phyloP scores from a whole-genome alignment of 1,140 invertebrate species.

The Wasmannia auropunctata region DNA sequence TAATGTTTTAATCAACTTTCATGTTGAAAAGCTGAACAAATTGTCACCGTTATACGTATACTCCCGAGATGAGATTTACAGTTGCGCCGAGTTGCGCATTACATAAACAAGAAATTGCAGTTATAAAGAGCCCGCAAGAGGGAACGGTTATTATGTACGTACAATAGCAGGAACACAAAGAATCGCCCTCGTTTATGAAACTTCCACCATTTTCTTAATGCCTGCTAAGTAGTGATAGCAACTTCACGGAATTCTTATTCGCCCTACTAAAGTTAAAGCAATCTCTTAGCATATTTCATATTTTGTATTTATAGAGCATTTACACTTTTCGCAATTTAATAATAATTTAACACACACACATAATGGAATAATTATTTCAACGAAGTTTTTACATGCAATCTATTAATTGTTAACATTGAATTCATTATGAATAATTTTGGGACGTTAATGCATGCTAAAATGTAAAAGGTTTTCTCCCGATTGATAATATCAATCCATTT shows the following conservation, averaged over 20 bases:
- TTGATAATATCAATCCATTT: conserved; percentile 26
- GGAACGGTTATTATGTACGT: not conserved
- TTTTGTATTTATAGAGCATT: conserved; percentile 13
- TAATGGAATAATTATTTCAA: not conserved
- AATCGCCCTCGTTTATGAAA: conserved; percentile 12
- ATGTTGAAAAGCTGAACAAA: not conserved
- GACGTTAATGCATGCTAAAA: too few species aligned
- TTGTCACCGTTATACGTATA: not conserved
- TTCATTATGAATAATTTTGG: not conserved
- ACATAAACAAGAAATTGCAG: conserved; percentile 27
- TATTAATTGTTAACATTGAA: not conserved
- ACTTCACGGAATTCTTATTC: conserved; percentile 25
- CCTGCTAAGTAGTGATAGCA: conserved; percentile 8
- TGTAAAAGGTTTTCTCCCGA: not conserved
- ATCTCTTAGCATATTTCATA: conserved; percentile 12
- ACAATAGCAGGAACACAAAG: conserved; percentile 22
- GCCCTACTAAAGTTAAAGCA: conserved; percentile 15
- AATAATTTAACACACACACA: not conserved
- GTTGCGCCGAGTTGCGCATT: not conserved
- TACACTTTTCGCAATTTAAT: not conserved
- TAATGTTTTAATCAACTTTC: not conserved
- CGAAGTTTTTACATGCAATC: not conserved
- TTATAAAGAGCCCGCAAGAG: conserved; percentile 36
- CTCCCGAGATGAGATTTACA: not conserved
- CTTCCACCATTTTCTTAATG: conserved; percentile 29